These are phyloP conservation scores for Colinus virginianus DNA, from an alignment of 2,113 vertebrate species.

Conservation along the genomic window DNA sequence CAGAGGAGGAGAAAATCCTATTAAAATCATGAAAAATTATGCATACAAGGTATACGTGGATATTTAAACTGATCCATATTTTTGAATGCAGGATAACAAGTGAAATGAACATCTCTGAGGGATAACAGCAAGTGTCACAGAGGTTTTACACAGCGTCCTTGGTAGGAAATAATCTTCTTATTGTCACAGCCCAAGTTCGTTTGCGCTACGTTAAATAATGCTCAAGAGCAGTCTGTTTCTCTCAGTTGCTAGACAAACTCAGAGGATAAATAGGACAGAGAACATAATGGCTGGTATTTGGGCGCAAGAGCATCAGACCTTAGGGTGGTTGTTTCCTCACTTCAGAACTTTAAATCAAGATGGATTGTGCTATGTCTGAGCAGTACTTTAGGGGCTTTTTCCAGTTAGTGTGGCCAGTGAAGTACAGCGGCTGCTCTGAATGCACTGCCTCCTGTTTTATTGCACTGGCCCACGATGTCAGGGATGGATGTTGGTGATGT, in stretches of 20 bases:
- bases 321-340: not conserved
- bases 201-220: not conserved
- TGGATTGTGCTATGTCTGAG: not conserved
- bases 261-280: not conserved
- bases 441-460: not conserved
- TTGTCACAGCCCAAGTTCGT: not conserved
- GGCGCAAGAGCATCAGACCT: not conserved
- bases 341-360: not conserved
- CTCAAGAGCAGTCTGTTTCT: not conserved
- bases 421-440: not conserved
- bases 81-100: not conserved
- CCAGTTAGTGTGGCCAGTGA: not conserved
- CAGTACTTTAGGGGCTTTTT: not conserved
- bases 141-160: not conserved
- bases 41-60: not conserved
- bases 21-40: not conserved
- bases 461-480: not conserved
- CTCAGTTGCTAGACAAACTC: not conserved
- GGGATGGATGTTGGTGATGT: not conserved
- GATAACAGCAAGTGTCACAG: not conserved
- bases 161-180: constrained; percentile 16
- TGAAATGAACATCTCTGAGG: not conserved
- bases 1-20: constrained; percentile 36
- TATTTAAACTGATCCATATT: not conserved
- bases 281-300: not conserved